These are phyloP conservation scores for Cactoblastis cactorum DNA, from an alignment of 2,888 invertebrate species.

Conservation along the genomic window DNA sequence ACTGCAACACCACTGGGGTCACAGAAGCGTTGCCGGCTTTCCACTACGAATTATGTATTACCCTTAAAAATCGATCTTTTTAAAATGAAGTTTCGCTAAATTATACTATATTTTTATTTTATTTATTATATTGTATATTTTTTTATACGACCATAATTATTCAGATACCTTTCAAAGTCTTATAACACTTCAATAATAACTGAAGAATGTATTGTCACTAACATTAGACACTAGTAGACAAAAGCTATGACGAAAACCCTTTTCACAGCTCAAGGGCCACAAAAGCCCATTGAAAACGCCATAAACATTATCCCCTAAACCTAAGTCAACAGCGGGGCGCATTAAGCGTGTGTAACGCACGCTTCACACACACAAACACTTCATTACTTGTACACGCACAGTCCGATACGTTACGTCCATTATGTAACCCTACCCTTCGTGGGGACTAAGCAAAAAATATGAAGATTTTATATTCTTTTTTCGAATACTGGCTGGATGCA, in stretches of 20 bases:
- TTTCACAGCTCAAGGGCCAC: conserved; percentile 20
- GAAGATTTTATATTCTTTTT: conserved; percentile 58
- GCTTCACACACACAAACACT: conserved; percentile 37
- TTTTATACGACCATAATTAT: no score
- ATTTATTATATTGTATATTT: no score
- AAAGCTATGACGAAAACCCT: conserved; percentile 19
- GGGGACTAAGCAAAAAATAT: conserved; percentile 62
- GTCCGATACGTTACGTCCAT: conserved; percentile 46
- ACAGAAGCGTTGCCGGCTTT: no score
- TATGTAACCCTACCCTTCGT: conserved; percentile 62
- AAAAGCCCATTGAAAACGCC: conserved; percentile 20
- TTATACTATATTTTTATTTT: no score
- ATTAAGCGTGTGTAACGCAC: conserved; percentile 48
- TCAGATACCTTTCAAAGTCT: no score
- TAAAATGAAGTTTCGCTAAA: no score
- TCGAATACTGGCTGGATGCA: conserved; percentile 56
- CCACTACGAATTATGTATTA: no score
- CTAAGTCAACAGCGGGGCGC: conserved; percentile 36
- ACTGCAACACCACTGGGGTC: no score
- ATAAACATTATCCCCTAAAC: conserved; percentile 29
- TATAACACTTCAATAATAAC: no score
- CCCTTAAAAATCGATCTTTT: no score
- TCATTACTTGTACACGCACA: conserved; percentile 14
- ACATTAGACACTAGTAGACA: conserved; percentile 16
- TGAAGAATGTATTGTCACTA: no score